These are phyloP conservation scores for Pseudachorutes palmiensis DNA, from an alignment of 1,140 invertebrate species.

Conservation along the genomic window DNA sequence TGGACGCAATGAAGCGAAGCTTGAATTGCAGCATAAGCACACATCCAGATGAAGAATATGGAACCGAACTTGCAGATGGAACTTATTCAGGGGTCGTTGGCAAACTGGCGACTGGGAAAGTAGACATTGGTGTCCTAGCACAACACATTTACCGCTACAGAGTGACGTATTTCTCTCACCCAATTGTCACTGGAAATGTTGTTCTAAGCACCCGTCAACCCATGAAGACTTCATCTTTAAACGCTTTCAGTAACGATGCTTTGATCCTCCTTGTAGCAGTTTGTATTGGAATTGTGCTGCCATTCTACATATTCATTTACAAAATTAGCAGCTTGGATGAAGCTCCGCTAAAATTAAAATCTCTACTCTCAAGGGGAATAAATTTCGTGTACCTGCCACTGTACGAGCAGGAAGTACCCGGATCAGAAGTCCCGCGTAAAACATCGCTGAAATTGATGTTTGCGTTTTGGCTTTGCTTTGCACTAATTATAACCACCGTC, in stretches of 20 bases:
- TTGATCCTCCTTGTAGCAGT: neutral
- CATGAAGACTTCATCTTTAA: neutral
- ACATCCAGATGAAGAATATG: neutral
- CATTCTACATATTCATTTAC: neutral
- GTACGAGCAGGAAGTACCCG: neutral
- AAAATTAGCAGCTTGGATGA: neutral
- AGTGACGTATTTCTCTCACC: neutral
- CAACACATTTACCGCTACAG: neutral
- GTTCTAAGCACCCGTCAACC: neutral
- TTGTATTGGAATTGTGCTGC: neutral
- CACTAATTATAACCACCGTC: neutral
- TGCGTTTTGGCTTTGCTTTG: slow-evolving; percentile 3
- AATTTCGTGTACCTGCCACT: neutral
- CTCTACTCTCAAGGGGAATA: neutral
- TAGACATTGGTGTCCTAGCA: neutral
- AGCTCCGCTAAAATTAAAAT: neutral
- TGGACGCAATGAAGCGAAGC: neutral
- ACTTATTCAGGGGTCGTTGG: neutral
- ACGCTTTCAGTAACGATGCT: neutral
- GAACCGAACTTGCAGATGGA: neutral
- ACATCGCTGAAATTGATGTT: neutral
- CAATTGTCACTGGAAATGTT: neutral
- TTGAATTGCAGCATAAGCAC: neutral
- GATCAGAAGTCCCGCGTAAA: neutral
- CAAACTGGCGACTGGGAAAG: neutral